These are phyloP conservation scores for Sebastes diploproa DNA, from an alignment of 2,797 vertebrate genomes.

Conservation along the genomic window DNA sequence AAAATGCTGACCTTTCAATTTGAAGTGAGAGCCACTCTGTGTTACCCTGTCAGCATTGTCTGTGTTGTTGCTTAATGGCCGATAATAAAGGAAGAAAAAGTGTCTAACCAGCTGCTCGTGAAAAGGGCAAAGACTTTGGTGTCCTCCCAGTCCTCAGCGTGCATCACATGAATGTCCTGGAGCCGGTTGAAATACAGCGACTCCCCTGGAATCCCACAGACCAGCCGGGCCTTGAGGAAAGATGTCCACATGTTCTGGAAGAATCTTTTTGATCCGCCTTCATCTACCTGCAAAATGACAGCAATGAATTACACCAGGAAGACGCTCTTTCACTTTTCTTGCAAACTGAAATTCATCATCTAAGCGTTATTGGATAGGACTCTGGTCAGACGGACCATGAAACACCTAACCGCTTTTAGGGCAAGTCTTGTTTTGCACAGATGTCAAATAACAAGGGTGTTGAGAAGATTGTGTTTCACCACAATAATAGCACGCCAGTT, in stretches of 20 bases:
- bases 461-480: background rate
- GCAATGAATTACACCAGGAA: background rate
- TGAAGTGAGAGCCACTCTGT: background rate
- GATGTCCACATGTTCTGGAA: conserved; percentile 84
- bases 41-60: background rate
- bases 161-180: conserved; percentile 76
- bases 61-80: background rate
- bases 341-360: background rate
- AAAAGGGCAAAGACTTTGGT: conserved; percentile 82
- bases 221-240: conserved; percentile 84
- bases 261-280: conserved; percentile 80
- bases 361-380: conserved; percentile 5
- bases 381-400: background rate
- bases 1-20: conserved; percentile 16
- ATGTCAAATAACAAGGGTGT: background rate
- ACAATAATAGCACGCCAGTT: background rate
- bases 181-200: conserved; percentile 83
- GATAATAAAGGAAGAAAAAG: conserved; percentile 30
- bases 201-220: conserved; percentile 81
- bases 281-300: conserved; percentile 75
- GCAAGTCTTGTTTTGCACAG: background rate
- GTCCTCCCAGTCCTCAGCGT: conserved; percentile 70
- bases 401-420: background rate
- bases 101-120: conserved; percentile 83
- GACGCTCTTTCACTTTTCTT: background rate